Evolutionary conservation across 2,888 invertebrate genomes (phyloP).

Genomic region (Pollenia angustigena): DNA sequence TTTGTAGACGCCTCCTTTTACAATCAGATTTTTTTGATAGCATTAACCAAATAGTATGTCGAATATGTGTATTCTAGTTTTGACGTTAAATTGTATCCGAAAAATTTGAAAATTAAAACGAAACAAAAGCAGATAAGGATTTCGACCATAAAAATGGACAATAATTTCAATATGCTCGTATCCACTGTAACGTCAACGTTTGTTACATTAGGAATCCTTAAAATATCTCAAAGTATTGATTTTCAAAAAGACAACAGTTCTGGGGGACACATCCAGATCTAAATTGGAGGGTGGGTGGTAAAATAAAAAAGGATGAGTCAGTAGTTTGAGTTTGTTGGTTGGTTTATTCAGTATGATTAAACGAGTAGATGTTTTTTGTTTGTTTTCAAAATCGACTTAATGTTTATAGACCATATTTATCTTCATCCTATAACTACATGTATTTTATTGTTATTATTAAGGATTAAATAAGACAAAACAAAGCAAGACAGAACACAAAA

Average conservation of each 20-base stretch:
- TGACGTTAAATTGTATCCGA: neutral
- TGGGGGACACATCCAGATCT: neutral
- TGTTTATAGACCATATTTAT: conserved; percentile 32
- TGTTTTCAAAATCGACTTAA: conserved; percentile 29
- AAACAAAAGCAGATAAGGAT: conserved; percentile 18
- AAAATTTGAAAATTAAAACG: conserved; percentile 18
- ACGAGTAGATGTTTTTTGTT: neutral
- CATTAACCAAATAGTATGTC: neutral
- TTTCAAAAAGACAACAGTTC: conserved; percentile 27
- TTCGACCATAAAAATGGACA: conserved; percentile 48
- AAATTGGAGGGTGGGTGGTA: neutral
- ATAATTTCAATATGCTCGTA: conserved; percentile 30
- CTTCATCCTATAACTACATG: conserved; percentile 27
- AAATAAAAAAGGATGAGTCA: conserved; percentile 14
- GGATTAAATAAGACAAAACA: neutral
- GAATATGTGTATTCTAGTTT: neutral
- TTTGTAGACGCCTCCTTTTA: neutral
- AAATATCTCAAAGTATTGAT: conserved; percentile 26
- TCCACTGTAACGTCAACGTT: conserved; percentile 15
- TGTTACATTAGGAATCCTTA: neutral
- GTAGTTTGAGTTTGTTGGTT: conserved; percentile 17
- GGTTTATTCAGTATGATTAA: neutral
- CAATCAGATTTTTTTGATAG: conserved; percentile 47
- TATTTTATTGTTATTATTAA: conserved; percentile 49
- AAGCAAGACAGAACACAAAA: conserved; percentile 25